Evolutionary conservation across 2,888 invertebrate genomes (phyloP), one percentile per base, ranked within the genome.

Genomic region (Empis stercorea): DNA sequence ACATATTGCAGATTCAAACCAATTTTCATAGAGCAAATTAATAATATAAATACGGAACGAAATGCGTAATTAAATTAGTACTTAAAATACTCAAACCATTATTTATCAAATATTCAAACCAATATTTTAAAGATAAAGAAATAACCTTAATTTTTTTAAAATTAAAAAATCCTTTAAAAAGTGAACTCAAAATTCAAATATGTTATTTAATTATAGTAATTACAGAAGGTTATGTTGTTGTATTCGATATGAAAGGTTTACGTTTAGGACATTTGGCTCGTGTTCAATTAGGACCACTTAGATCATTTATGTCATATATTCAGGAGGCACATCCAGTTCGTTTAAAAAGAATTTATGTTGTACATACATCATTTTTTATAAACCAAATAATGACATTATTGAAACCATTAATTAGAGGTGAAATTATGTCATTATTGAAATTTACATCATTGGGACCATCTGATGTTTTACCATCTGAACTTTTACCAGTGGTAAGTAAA

Each of bases 251-350:
- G 79, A 79, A 78, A 62, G 77, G 79, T 15, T 75, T 79, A 53
- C 73, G 74, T 40, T 63, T 81, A n/a, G 79, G 79, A 0, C 81
- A 81, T 61, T 61, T 80, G 45, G 77, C 80, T 1, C 68, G 79
- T 55, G 78, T 80, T 11, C 79, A 76, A 41, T 59, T 80, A 45
- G 78, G 79, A 1, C 76, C 78, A 3, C 60, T 80, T 23, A 67
- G 78, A 54, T 75, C 78, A 3, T 80, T 80, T 59, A 79, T 81
- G 77, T 63, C 73, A 52, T 80, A 80, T 59, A 80, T 80, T 55
- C 81, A 81, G 73, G 80, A 78, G 59, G 81, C 78, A 0, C 80
- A 80, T 60, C 80, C 81, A 1, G 77, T 76, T 43, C 74, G 80
- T 48, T 70, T 81, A 15, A 80, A 78, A 65, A 76, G 74, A 57